A percentile compares a stretch with the other conserved stretches of the same genome.
phyloP scores from a whole-genome alignment of 2,797 vertebrate species.

The Percopsis omiscomaycus region DNA sequence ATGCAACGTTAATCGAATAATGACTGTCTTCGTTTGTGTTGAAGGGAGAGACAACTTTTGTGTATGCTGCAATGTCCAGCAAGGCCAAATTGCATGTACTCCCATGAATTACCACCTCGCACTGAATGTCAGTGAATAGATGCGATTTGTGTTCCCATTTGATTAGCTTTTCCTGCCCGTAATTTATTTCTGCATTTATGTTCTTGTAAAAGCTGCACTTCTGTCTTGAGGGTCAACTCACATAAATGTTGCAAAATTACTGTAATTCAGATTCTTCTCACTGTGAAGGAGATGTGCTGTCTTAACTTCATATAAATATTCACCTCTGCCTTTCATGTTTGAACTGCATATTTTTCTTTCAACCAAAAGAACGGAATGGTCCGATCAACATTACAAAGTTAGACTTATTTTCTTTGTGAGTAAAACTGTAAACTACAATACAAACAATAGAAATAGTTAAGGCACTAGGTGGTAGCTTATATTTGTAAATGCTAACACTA shows the following conservation, averaged over 20 bases:
- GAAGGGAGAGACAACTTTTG: not conserved
- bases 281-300: slow-evolving; percentile 25
- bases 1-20: slow-evolving; percentile 47
- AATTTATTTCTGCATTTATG: slow-evolving; percentile 60
- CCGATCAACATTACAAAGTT: too few species aligned
- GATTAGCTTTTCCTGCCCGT: slow-evolving; percentile 49
- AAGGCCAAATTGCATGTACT: slow-evolving; percentile 54
- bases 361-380: too few species aligned
- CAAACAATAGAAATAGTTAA: not conserved
- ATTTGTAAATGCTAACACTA: too few species aligned
- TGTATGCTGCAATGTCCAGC: slow-evolving; percentile 16
- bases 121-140: slow-evolving; percentile 54
- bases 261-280: slow-evolving; percentile 46
- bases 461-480: too few species aligned
- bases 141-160: slow-evolving; percentile 51
- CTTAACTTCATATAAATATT: slow-evolving; percentile 16
- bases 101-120: slow-evolving; percentile 52
- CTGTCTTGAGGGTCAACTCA: slow-evolving; percentile 45
- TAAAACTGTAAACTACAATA: not conserved
- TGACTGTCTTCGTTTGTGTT: slow-evolving; percentile 23
- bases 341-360: not conserved
- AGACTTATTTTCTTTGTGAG: not conserved
- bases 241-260: slow-evolving; percentile 55
- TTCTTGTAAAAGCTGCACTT: slow-evolving; percentile 53
- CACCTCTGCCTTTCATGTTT: not conserved